Percentiles rank a stretch among this genome's conserved stretches.
These are phyloP conservation scores for Philonicus albiceps DNA, from an alignment of 2,888 invertebrate species.

Conservation along the genomic window DNA sequence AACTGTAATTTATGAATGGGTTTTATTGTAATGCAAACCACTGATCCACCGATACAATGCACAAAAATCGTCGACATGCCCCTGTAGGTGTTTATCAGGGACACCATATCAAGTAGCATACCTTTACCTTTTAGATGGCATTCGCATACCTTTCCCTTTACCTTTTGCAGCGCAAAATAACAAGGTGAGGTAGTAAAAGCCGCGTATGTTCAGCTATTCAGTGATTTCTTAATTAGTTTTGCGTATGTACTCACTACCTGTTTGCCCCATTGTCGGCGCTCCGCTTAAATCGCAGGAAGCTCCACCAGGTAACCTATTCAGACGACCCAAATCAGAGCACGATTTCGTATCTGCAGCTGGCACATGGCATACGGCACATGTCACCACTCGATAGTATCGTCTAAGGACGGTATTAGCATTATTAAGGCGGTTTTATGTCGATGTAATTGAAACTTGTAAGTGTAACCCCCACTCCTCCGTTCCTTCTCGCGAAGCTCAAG, in stretches of 20 bases:
- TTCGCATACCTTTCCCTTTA: not conserved
- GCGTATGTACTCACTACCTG: not conserved
- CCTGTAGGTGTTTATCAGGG: not conserved
- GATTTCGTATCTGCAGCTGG: not conserved
- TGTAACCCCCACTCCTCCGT: not conserved
- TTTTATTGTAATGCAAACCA: not conserved
- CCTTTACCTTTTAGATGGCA: not conserved
- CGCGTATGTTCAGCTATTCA: not conserved
- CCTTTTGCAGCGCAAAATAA: not conserved
- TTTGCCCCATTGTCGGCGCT: not conserved
- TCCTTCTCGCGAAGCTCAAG: not conserved
- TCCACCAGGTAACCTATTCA: not conserved
- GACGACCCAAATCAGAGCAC: not conserved
- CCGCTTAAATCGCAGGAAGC: not conserved
- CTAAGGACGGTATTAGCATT: not conserved
- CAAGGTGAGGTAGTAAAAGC: not conserved
- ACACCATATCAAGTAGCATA: not conserved
- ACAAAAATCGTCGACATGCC: not conserved
- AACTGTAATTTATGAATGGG: not conserved
- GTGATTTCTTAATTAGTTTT: slow-evolving; percentile 5
- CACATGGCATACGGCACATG: not conserved
- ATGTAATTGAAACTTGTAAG: not conserved
- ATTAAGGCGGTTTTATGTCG: not conserved
- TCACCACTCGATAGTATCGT: not conserved
- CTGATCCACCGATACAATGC: not conserved